Base-by-base conservation (phyloP, 2,797 vertebrate species). In the Ctenochaetus hawaiiensis region DNA sequence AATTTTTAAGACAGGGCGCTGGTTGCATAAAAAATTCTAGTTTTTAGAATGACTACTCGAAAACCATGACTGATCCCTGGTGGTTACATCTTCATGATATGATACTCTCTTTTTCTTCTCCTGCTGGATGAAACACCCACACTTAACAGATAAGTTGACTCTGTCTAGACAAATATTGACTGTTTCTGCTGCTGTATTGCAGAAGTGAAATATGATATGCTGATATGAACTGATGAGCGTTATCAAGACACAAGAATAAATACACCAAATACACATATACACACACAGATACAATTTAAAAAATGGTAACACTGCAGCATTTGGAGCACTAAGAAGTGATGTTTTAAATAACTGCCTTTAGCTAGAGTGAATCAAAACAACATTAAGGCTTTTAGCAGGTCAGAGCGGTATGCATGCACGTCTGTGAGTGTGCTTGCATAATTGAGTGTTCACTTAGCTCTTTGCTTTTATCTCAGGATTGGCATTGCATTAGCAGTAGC, bases 81-180 rank as follows among this genome's bases (percentile, higher is more conserved):
- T 17, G 10, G 1, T 72, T 66, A 60, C 45, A 74, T 75, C 41
- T 72, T 63, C 12, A 4, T 53, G 48, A 70, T 41, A 37, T 14
- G 52, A 84, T 37, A 45, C 6, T 62, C 20, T 54, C 20, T 47
- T 47, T 13, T 9, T 7, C 8, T 5, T 6, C 1, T 13, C 76
- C 13, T 39, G 30, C 30, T 56, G 47, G 26, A 69, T 82, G 14
- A 57, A 18, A 43, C 39, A 5, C 56, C 30, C 11, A 18, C 34
- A 77, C 62, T 74, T 34, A 56, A 30, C 43, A 17, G 59, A 48
- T 44, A n/a, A 58, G 18, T 22, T 75, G 45, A 48, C 61, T n/a
- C 53, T 12, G 79, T 88, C 85, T 87, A 82, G 83, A 86, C 76
- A 77, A 48, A 30, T 84, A 92, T 91, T 67, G 88, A 86, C 52